Conservation (phyloP, 1,140 invertebrate species). For the Psix sp. region DNA sequence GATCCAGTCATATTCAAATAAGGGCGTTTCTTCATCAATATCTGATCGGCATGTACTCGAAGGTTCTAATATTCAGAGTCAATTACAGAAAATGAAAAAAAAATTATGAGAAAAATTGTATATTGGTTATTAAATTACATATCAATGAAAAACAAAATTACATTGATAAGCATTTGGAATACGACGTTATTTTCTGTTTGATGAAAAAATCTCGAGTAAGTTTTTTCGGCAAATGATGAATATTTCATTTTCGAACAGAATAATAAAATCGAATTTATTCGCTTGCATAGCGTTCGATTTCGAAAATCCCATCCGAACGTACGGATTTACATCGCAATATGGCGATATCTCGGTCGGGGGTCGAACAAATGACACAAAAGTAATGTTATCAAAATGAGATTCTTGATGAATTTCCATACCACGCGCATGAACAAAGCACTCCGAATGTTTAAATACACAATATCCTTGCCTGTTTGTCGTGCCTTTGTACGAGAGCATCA, state of each 20-base stretch:
- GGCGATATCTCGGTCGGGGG: background rate
- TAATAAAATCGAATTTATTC: conserved; percentile 1
- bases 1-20: conserved; percentile 5
- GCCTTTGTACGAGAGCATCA: conserved; percentile 18
- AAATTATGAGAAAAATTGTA: too few species aligned
- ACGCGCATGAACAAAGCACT: conserved; percentile 20
- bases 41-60: conserved; percentile 1
- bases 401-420: conserved; percentile 17
- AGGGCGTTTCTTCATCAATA: conserved; percentile 6
- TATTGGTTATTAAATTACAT: too few species aligned
- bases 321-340: background rate
- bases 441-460: conserved; percentile 31
- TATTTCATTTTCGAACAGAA: conserved; percentile 10
- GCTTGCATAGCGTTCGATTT: background rate
- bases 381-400: conserved; percentile 31
- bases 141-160: too few species aligned
- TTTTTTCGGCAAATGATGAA: too few species aligned
- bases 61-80: too few species aligned
- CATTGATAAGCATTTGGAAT: too few species aligned
- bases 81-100: too few species aligned
- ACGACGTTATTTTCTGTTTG: too few species aligned
- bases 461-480: conserved; percentile 11
- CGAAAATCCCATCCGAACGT: background rate
- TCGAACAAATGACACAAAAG: conserved; percentile 14
- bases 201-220: too few species aligned